These are phyloP conservation scores for Coluber constrictor DNA, from an alignment of 2,797 vertebrate species.

Conservation along the genomic window DNA sequence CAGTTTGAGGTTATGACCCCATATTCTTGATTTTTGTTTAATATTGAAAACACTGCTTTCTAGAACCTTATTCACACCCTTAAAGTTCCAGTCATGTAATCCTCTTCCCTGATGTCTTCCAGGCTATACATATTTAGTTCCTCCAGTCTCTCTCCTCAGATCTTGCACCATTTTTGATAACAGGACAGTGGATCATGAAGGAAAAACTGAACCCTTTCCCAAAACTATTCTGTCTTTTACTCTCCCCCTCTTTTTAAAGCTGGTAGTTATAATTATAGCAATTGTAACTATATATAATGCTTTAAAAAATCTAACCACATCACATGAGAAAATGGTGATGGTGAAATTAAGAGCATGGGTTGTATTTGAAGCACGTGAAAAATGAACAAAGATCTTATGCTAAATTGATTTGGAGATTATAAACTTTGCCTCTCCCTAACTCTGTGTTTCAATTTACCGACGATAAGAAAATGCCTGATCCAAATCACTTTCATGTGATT, in stretches of 20 bases:
- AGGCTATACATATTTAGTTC: neutral
- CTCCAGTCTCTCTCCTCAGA: neutral
- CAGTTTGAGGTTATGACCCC: neutral
- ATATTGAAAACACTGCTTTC: neutral
- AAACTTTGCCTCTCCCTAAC: neutral
- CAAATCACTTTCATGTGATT: neutral
- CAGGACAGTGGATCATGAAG: neutral
- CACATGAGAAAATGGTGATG: neutral
- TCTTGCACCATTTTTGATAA: neutral
- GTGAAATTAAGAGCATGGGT: neutral
- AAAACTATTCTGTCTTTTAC: neutral
- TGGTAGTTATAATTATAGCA: neutral
- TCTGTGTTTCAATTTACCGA: neutral
- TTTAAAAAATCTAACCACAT: neutral
- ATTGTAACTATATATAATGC: neutral
- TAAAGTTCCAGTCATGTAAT: neutral
- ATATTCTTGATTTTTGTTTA: neutral
- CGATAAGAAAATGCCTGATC: neutral
- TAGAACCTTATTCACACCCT: neutral
- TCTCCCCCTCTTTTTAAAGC: neutral
- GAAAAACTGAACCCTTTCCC: neutral
- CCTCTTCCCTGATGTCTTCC: neutral
- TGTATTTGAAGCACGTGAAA: neutral
- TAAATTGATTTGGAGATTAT: neutral
- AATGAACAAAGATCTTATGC: neutral